A percentile compares a stretch with the other conserved stretches of the same genome.
phyloP scores from a whole-genome alignment of 2,888 invertebrate genomes.

The Hermaeophaga mercurialis region DNA sequence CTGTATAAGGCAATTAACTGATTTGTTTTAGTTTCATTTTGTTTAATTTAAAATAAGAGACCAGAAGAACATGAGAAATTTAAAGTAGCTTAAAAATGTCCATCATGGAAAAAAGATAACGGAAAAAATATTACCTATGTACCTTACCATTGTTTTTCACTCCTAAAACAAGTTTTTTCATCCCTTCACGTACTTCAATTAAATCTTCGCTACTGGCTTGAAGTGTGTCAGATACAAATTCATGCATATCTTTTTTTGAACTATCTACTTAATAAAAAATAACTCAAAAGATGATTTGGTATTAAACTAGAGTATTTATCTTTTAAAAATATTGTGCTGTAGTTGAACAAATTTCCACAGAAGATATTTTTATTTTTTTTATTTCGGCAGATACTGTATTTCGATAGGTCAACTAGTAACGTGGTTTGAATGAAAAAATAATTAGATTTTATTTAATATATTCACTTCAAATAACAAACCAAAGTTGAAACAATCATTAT shows the following conservation, averaged over 20 bases:
- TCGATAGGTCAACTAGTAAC: too few relatives aligned
- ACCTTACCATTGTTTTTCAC: constrained; percentile 61
- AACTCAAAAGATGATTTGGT: constrained; percentile 26
- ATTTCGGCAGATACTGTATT: too few relatives aligned
- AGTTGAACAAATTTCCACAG: too few relatives aligned
- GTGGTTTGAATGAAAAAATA: too few relatives aligned
- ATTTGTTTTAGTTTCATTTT: too few relatives aligned
- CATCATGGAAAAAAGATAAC: constrained; percentile 33
- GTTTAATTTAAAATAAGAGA: too few relatives aligned
- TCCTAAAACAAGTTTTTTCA: constrained; percentile 70
- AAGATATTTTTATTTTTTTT: too few relatives aligned
- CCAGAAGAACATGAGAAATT: background rate
- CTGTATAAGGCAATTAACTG: too few relatives aligned
- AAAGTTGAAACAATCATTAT: too few relatives aligned
- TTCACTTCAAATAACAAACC: too few relatives aligned
- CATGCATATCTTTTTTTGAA: constrained; percentile 60
- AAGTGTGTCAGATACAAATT: constrained; percentile 79
- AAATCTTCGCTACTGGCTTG: constrained; percentile 69
- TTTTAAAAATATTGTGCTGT: background rate
- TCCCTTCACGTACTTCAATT: constrained; percentile 75
- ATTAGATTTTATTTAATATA: too few relatives aligned
- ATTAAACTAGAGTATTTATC: constrained; percentile 12
- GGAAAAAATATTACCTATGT: constrained; percentile 43
- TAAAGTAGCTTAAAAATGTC: too few relatives aligned
- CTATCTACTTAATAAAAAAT: constrained; percentile 46